These are phyloP conservation scores for Aproaerema taeniolella DNA, from an alignment of 2,888 invertebrate genomes.

Conservation along the genomic window DNA sequence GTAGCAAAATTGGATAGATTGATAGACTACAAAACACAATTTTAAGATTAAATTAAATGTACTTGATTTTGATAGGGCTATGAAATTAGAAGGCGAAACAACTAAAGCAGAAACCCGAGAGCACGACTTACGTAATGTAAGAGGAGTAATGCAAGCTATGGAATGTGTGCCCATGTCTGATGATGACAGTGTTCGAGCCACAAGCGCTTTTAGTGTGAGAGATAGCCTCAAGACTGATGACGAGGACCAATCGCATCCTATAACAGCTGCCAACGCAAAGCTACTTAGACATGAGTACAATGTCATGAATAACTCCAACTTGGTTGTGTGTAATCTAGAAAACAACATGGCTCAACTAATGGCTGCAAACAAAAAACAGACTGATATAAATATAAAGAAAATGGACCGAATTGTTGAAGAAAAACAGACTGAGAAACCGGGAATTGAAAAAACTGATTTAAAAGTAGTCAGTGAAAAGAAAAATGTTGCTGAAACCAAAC, in stretches of 20 bases:
- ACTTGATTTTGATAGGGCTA: too few species aligned
- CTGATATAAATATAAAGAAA: conserved; percentile 42
- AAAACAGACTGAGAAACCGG: conserved; percentile 40
- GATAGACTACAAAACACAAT: too few species aligned
- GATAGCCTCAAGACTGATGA: conserved; percentile 73
- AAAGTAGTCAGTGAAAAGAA: conserved; percentile 25
- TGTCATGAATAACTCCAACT: conserved; percentile 67
- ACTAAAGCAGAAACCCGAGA: conserved; percentile 48
- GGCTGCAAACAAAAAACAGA: conserved; percentile 53
- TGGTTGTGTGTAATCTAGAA: conserved; percentile 68
- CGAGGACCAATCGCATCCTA: conserved; percentile 65
- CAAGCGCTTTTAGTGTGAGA: conserved; percentile 67
- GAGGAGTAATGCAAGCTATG: conserved; percentile 53
- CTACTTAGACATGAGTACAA: conserved; percentile 66
- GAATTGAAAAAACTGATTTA: conserved; percentile 28
- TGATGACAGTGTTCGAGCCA: conserved; percentile 69
- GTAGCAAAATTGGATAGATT: too few species aligned
- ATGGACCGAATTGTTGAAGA: conserved; percentile 70
- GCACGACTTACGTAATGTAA: conserved; percentile 55
- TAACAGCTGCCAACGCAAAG: conserved; percentile 65
- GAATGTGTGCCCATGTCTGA: conserved; percentile 70
- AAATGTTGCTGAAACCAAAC: conserved; percentile 38
- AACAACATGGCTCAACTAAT: conserved; percentile 70
- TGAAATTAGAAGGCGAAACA: conserved; percentile 41
- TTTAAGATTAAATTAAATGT: too few species aligned